Conservation (phyloP, 2,888 invertebrate species). For the Mechanitis mazaeus region DNA sequence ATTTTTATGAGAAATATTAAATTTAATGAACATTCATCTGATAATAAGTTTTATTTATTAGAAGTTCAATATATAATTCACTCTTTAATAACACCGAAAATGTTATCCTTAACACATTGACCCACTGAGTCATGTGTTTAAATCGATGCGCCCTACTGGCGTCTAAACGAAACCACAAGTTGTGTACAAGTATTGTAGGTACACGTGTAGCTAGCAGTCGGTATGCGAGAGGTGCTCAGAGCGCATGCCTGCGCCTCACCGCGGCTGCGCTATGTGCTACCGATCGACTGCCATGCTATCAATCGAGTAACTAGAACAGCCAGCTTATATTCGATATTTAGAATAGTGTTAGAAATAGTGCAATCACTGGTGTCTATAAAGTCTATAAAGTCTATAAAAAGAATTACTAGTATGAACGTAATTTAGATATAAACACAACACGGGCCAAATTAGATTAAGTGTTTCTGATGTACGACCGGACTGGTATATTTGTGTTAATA, state of each 20-base stretch:
- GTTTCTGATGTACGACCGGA: constrained; percentile 69
- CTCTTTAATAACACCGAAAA: too few species aligned
- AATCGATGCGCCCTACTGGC: constrained; percentile 59
- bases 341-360: constrained; percentile 15
- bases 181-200: constrained; percentile 25
- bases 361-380: constrained; percentile 4
- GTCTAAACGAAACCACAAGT: constrained; percentile 41
- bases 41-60: too few species aligned
- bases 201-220: constrained; percentile 33
- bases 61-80: too few species aligned
- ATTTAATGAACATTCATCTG: too few species aligned
- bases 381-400: constrained; percentile 19
- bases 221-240: constrained; percentile 38
- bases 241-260: constrained; percentile 54
- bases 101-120: constrained; percentile 45
- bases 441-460: constrained; percentile 44
- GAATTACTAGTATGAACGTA: constrained; percentile 32
- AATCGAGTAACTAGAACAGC: constrained; percentile 36
- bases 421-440: constrained; percentile 31
- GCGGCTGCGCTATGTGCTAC: constrained; percentile 48
- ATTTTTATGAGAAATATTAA: too few species aligned
- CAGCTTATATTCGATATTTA: constrained; percentile 21
- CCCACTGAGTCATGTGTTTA: constrained; percentile 48
- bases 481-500: constrained; percentile 49
- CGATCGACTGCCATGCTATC: constrained; percentile 37